Conservation (phyloP, 2,888 invertebrate species). For the Aporophyla lueneburgensis region DNA sequence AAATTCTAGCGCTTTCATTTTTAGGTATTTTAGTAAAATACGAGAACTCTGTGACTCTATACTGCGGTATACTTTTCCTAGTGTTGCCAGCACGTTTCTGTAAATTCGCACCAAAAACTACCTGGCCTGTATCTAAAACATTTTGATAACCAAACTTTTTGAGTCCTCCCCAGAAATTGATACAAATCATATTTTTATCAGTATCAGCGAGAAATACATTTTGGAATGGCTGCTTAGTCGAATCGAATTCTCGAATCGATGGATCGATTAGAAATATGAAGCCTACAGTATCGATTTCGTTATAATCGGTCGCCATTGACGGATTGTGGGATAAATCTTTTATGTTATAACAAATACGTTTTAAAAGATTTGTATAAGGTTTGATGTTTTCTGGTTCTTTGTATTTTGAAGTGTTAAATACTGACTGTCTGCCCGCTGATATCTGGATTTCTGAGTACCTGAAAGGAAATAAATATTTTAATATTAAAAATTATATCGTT, state of each 20-base stretch:
- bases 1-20: constrained; percentile 84
- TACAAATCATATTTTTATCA: constrained; percentile 87
- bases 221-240: constrained; percentile 85
- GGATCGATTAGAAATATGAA: constrained; percentile 91
- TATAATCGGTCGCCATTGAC: constrained; percentile 83
- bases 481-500: too few relatives aligned
- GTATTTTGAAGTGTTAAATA: constrained; percentile 80
- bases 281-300: constrained; percentile 94
- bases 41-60: constrained; percentile 92
- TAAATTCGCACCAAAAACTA: constrained; percentile 92
- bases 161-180: constrained; percentile 91
- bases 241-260: constrained; percentile 82
- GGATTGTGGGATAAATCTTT: constrained; percentile 82
- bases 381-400: constrained; percentile 71
- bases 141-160: constrained; percentile 89
- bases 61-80: constrained; percentile 89
- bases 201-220: constrained; percentile 91
- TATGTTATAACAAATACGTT: constrained; percentile 86
- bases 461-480: constrained; percentile 63
- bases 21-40: constrained; percentile 92
- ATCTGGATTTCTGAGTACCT: constrained; percentile 90
- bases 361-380: constrained; percentile 65
- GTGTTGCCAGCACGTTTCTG: constrained; percentile 90
- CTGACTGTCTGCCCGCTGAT: constrained; percentile 88
- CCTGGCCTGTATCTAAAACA: constrained; percentile 90